Percentiles rank a stretch among this genome's conserved stretches.
phyloP scores from a whole-genome alignment of 2,113 vertebrate species.

The Tylochromis polylepis region DNA sequence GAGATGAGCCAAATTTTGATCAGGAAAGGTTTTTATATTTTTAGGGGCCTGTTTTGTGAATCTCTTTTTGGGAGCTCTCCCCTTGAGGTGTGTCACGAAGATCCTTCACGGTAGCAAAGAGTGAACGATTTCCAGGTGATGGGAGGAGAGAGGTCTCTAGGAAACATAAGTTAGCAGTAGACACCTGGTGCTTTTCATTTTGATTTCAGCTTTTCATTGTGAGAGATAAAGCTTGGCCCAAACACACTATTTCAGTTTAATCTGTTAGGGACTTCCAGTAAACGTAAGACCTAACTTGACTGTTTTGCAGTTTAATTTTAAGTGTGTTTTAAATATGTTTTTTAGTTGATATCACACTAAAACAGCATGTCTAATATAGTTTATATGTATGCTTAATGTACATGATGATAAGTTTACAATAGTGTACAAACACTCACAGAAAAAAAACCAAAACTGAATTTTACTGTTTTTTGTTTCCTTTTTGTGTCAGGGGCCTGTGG shows the following conservation, averaged over 20 bases:
- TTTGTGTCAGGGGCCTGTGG: constrained; percentile 70
- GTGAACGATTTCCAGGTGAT: background rate
- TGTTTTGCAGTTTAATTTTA: background rate
- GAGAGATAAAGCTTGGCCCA: background rate
- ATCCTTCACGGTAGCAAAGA: background rate
- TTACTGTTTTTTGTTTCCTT: background rate
- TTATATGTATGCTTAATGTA: background rate
- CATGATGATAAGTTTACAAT: background rate
- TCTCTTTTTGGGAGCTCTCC: background rate
- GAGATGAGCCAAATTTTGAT: background rate
- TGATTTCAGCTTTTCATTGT: background rate
- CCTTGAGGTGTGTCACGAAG: background rate
- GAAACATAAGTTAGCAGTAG: background rate
- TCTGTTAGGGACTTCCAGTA: too few species aligned
- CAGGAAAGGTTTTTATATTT: background rate
- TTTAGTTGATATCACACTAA: background rate
- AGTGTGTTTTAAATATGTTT: background rate
- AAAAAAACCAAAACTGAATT: accelerated
- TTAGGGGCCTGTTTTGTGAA: background rate
- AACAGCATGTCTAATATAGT: background rate
- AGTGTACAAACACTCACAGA: background rate
- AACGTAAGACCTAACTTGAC: too few species aligned
- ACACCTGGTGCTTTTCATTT: background rate
- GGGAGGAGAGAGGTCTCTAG: background rate
- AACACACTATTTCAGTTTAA: background rate